Base-by-base conservation (phyloP, 1,140 invertebrate genomes). In the Drosophila littoralis region DNA sequence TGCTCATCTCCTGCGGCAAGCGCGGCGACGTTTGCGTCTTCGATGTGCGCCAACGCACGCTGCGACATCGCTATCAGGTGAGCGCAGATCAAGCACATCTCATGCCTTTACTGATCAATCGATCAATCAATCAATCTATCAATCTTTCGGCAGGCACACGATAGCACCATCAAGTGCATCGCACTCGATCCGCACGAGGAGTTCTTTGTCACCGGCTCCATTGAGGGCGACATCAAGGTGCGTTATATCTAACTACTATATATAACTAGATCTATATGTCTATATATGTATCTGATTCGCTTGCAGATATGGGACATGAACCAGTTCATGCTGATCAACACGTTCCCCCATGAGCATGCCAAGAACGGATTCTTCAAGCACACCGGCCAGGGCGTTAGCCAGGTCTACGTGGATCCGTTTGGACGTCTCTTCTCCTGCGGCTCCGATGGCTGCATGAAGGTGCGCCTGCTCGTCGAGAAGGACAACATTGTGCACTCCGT, bases 161-260 rank as follows among this genome's bases (percentile, higher is more conserved):
- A 99, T 83, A 96, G 96, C 45, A 95, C 98, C 59, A 96, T 99
- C 54, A 99, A 99, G 93, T 98, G 98, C 92, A 94, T 99, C 72
- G 96, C 98, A 36, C 94, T 99, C 9, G 98, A 99, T 94, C 97
- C 97, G 0, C 95, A 96, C 58, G 98, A 99, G 93, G 98, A 99
- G 93, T 97, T 97, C 93, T 99, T 99, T 93, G 98, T 98, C 7
- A 98, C 98, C 60, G 99, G 98, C 38, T 97, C 98, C 42, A 97
- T 98, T n/a, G 98, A 99, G 93, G 99, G 99, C 22, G 98, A 99
- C 93, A 98, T 99, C 75, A 99, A 99, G 95, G 98, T 99, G 93
- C 70, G 64, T 66, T 22, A 22, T 22, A 22, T 22, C 22, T 22
- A 22, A 3, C 22, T 3, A 22, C 22, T 22, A 22, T 22, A 22